Percentiles rank a stretch among this genome's conserved stretches.
Conservation (phyloP, 1,140 invertebrate genomes). For the Trialeurodes vaporariorum region DNA sequence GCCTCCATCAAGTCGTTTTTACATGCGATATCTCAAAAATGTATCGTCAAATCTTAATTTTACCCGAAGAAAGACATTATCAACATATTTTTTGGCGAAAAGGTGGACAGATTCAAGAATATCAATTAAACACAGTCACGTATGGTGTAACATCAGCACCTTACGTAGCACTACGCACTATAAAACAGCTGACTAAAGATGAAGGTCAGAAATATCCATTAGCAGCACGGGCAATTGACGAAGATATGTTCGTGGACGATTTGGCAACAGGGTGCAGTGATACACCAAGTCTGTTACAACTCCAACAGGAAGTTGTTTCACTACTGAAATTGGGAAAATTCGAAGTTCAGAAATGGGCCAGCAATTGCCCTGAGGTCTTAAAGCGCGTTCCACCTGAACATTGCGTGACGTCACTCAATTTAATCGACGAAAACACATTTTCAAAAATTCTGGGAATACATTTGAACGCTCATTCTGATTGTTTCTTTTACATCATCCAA, state of each 20-base stretch:
- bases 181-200: neutral
- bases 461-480: neutral
- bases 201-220: neutral
- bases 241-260: neutral
- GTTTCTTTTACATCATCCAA: neutral
- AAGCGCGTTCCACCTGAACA: neutral
- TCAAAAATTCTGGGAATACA: constrained; percentile 5
- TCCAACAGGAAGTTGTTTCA: neutral
- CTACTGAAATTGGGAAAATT: neutral
- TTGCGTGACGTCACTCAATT: neutral
- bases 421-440: neutral
- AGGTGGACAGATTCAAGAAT: too few species aligned
- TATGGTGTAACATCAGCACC: too few species aligned
- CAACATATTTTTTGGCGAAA: too few species aligned
- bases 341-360: constrained; percentile 5
- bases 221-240: neutral
- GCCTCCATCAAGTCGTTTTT: too few species aligned
- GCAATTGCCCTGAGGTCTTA: neutral
- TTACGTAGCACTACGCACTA: too few species aligned
- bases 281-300: neutral
- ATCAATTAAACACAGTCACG: too few species aligned
- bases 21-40: too few species aligned
- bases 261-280: neutral
- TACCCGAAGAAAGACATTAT: too few species aligned
- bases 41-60: too few species aligned